Conservation (phyloP, 2,888 invertebrate genomes). For the Protodeltote pygarga region DNA sequence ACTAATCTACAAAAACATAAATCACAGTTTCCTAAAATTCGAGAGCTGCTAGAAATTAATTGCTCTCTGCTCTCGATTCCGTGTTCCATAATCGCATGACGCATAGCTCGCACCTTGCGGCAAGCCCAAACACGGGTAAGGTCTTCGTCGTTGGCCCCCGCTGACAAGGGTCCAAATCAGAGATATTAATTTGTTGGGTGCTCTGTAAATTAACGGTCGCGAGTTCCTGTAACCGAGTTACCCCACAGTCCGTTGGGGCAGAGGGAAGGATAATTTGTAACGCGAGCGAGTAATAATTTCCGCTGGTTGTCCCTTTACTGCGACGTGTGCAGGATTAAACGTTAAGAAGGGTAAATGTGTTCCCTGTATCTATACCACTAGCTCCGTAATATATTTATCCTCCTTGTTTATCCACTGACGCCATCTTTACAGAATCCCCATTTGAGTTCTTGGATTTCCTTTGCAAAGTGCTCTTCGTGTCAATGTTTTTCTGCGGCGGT, state of each 20-base stretch:
- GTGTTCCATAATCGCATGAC: conserved; percentile 13
- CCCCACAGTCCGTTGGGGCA: conserved; percentile 60
- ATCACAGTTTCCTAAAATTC: no score
- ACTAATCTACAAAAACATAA: no score
- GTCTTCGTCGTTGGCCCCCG: conserved; percentile 59
- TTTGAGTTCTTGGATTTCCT: neutral
- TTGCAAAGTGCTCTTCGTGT: conserved; percentile 8
- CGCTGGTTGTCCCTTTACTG: conserved; percentile 58
- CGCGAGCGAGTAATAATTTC: conserved; percentile 76
- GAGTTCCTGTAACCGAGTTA: conserved; percentile 77
- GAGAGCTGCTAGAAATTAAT: no score
- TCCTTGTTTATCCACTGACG: conserved; percentile 20
- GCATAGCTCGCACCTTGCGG: conserved; percentile 44
- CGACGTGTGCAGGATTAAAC: conserved; percentile 60
- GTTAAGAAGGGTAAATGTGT: conserved; percentile 45
- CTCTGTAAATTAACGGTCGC: conserved; percentile 82
- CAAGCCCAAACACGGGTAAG: conserved; percentile 51
- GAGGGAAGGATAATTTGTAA: conserved; percentile 76
- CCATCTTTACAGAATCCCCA: conserved; percentile 15
- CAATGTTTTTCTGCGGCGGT: conserved; percentile 22
- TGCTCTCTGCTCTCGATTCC: conserved; percentile 4
- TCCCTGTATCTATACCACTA: conserved; percentile 12
- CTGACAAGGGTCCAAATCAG: conserved; percentile 85
- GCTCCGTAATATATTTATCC: conserved; percentile 3
- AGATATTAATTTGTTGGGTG: conserved; percentile 85